A percentile compares a stretch with the other conserved stretches of the same genome.
Conservation (phyloP, 1,140 invertebrate genomes). For the Drosophila navojoa region DNA sequence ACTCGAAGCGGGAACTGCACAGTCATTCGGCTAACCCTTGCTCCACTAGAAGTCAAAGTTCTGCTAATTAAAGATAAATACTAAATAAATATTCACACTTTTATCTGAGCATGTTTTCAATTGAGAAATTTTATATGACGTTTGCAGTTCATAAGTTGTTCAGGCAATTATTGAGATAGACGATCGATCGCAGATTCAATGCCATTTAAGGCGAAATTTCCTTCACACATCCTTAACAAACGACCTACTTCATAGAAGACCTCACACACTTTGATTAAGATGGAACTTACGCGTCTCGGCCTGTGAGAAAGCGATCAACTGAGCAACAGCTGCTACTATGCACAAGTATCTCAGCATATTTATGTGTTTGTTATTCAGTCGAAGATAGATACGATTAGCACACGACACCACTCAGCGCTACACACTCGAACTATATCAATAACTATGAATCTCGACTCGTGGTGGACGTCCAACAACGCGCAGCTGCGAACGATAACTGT, state of each 20-base stretch:
- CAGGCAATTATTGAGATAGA: not conserved
- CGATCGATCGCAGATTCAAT: not conserved
- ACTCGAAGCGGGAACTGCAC: too few relatives aligned
- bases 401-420: not conserved
- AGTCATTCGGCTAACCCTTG: too few relatives aligned
- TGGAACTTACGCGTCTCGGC: slow-evolving; percentile 64
- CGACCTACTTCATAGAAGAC: not conserved
- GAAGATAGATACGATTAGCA: slow-evolving; percentile 15
- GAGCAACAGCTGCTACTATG: slow-evolving; percentile 45
- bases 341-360: slow-evolving; percentile 57
- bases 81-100: too few relatives aligned
- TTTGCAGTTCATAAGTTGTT: not conserved
- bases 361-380: slow-evolving; percentile 4
- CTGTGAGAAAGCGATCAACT: slow-evolving; percentile 35
- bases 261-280: not conserved
- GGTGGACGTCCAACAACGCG: slow-evolving; percentile 49
- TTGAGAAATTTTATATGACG: too few relatives aligned
- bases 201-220: not conserved
- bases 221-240: not conserved
- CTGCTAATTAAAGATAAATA: too few relatives aligned
- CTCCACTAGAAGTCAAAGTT: too few relatives aligned
- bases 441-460: slow-evolving; percentile 13
- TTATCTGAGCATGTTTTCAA: too few relatives aligned
- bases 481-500: slow-evolving; percentile 71
- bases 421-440: slow-evolving; percentile 14